phyloP scores from a whole-genome alignment of 2,797 vertebrate species.

The Rhabdomys pumilio region DNA sequence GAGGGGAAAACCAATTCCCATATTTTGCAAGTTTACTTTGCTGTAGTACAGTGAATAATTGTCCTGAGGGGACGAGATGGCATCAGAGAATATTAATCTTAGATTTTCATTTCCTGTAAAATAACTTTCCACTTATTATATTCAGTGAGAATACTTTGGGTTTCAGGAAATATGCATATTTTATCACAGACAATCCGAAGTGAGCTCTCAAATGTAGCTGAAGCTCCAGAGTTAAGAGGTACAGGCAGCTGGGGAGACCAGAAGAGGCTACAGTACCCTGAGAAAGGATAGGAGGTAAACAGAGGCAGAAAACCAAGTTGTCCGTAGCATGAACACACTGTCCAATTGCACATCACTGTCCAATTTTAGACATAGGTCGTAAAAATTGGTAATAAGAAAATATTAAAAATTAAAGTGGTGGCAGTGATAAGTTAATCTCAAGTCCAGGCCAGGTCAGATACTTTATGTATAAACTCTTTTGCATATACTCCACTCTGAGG shows the following conservation, averaged over 20 bases:
- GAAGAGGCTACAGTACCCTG: neutral
- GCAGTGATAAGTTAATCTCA: neutral
- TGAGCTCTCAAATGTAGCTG: conserved; percentile 69
- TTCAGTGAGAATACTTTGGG: conserved; percentile 84
- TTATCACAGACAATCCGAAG: conserved; percentile 81
- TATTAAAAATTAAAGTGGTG: conserved; percentile 38
- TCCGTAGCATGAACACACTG: neutral
- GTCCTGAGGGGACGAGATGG: conserved; percentile 81
- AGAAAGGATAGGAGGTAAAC: neutral
- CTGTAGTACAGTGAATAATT: conserved; percentile 80
- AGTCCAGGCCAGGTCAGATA: neutral
- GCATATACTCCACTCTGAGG: neutral
- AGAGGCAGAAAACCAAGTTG: no score
- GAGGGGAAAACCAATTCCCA: conserved; percentile 74
- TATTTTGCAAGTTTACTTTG: conserved; percentile 85
- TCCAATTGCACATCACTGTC: no score
- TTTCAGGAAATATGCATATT: conserved; percentile 87
- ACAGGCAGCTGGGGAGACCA: neutral
- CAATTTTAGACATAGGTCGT: neutral
- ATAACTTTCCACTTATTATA: conserved; percentile 86
- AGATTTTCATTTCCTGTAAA: conserved; percentile 87
- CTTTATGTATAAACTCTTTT: neutral
- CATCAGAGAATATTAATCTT: conserved; percentile 85
- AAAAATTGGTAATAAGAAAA: conserved; percentile 3
- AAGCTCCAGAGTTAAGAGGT: conserved; percentile 33